Base-by-base conservation (phyloP, 2,797 vertebrate genomes). In the Holocentrus rufus region DNA sequence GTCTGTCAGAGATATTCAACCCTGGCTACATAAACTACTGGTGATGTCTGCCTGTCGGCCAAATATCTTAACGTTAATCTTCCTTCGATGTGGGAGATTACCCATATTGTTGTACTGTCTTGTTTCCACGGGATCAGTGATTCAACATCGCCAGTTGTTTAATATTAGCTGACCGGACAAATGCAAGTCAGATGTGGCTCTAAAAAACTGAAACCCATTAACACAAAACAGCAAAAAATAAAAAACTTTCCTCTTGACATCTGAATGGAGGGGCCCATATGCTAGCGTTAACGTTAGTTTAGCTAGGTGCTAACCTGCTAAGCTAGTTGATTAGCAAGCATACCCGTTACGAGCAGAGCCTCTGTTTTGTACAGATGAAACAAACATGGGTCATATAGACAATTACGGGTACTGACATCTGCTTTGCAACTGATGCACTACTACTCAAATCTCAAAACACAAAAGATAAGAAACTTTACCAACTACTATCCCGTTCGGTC, bases 401-500 rank as follows among this genome's bases (percentile, higher is more conserved):
- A 54, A 11, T 46, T 13, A 15, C 9, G 9, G 25, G 18, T 13
- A 18, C 9, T 64, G 18, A 47, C 47, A 23, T 72, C 1, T 55
- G 17, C 70, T 76, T 64, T 23, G 7, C 22, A 61, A n/a, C 2
- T 2, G 11, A 13, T 59, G 27, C 56, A 39, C 17, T 69, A 50
- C 57, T 47, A 47, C 7, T 55, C 30, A 69, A 62, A 1, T n/a
- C 30, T 2, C 2, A 77, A 81, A 82, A 76, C 34, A 65, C 17
- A 71, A 57, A 64, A 76, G 25, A 69, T n/a, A 82, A 79, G 39
- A 86, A 91, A 90, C 83, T 90, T 91, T 90, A 90, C 86, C 90
- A 89, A 90, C 88, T 72, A 73, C 82, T 66, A 76, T 90, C 88
- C 91, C 88, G 88, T 84, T 90, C 80, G 79, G 76, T 78, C 80